phyloP scores from a whole-genome alignment of 2,797 vertebrate species.

The Lacerta agilis region DNA sequence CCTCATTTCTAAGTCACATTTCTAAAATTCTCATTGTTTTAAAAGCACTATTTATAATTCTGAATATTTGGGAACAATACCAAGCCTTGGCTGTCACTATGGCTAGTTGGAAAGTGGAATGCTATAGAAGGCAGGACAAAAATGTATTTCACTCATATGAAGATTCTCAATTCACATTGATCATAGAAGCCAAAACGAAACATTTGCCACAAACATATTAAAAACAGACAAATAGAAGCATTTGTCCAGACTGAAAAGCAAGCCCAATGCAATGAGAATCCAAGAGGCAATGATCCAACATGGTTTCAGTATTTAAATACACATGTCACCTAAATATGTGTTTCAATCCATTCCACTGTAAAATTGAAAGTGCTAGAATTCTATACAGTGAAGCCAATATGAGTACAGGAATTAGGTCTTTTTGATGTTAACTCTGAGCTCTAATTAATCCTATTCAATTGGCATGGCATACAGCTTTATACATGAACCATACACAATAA shows the following conservation, averaged over 20 bases:
- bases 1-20: background rate
- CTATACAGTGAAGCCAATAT: background rate
- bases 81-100: background rate
- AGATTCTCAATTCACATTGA: background rate
- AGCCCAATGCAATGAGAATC: background rate
- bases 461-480: background rate
- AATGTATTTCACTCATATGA: background rate
- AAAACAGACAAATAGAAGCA: background rate
- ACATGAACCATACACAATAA: slow-evolving; percentile 3
- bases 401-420: background rate
- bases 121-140: background rate
- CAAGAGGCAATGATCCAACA: background rate
- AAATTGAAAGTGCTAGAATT: background rate
- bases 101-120: background rate
- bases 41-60: background rate
- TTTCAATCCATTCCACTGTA: background rate
- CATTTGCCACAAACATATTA: background rate
- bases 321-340: background rate
- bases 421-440: background rate
- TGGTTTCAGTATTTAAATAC: background rate
- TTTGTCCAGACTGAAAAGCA: background rate
- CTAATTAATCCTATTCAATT: background rate
- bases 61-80: background rate
- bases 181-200: background rate
- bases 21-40: background rate